These are phyloP conservation scores for Hystrix brachyura DNA, from an alignment of 2,113 vertebrate species.

Conservation along the genomic window DNA sequence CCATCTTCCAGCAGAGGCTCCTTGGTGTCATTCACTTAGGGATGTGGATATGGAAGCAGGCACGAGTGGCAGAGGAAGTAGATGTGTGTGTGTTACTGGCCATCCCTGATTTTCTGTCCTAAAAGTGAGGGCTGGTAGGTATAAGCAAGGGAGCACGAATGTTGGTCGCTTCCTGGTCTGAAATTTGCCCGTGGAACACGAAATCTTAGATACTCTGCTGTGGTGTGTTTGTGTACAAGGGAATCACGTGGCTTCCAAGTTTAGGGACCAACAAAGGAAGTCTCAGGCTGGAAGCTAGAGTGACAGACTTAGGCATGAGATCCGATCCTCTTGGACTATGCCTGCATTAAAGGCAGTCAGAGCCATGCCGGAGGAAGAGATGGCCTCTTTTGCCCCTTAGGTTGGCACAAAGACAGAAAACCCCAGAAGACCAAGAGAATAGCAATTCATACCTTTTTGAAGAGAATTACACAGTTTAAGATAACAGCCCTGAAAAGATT, in stretches of 20 bases:
- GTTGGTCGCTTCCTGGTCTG: not conserved
- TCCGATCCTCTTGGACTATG: not conserved
- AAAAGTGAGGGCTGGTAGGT: fast-evolving
- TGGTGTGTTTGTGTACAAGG: fast-evolving
- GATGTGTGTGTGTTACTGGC: fast-evolving
- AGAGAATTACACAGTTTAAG: not conserved
- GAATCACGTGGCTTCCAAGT: not conserved
- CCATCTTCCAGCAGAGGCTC: not conserved
- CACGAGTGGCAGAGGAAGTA: not conserved
- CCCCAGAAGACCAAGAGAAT: not conserved
- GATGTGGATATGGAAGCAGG: not conserved
- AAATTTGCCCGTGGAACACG: fast-evolving
- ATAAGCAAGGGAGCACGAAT: not conserved
- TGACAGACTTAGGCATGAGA: not conserved
- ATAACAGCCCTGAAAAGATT: not conserved
- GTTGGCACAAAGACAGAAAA: not conserved
- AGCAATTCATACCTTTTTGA: not conserved
- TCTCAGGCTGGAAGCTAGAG: not conserved
- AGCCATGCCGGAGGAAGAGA: not conserved
- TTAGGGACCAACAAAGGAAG: not conserved
- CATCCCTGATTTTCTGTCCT: not conserved
- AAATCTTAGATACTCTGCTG: not conserved
- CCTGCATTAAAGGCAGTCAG: not conserved
- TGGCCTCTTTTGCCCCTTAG: not conserved
- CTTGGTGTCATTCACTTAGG: not conserved